A percentile compares a stretch with the other conserved stretches of the same genome.
Conservation (phyloP, 2,888 invertebrate species). For the Lasioglossum calceatum region DNA sequence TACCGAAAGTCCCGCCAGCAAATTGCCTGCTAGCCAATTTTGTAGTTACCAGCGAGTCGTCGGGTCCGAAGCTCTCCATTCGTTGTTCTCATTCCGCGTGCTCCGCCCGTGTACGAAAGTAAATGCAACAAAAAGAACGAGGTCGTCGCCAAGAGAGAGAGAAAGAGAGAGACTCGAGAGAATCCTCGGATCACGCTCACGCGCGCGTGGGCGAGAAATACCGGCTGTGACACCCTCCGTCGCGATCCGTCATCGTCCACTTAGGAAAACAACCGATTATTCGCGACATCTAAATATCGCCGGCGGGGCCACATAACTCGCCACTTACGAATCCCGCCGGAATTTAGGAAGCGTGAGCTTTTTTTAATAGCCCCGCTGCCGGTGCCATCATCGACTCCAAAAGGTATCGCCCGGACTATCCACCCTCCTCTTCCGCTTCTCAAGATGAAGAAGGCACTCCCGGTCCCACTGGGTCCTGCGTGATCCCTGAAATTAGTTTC, state of each 20-base stretch:
- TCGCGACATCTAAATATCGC: slow-evolving; percentile 68
- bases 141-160: slow-evolving; percentile 37
- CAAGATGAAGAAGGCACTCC: neutral
- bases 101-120: slow-evolving; percentile 23
- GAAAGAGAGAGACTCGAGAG: neutral
- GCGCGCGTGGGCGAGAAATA: slow-evolving; percentile 66
- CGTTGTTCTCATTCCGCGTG: slow-evolving; percentile 31
- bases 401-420: slow-evolving; percentile 17
- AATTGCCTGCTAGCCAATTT: slow-evolving; percentile 24
- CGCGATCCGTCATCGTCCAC: slow-evolving; percentile 67
- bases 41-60: neutral
- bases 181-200: slow-evolving; percentile 35
- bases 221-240: slow-evolving; percentile 47
- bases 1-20: slow-evolving; percentile 21
- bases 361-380: slow-evolving; percentile 69
- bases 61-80: slow-evolving; percentile 13
- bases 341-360: slow-evolving; percentile 73
- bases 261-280: slow-evolving; percentile 67
- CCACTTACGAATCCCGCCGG: slow-evolving; percentile 72
- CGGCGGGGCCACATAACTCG: slow-evolving; percentile 70
- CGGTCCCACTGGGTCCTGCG: neutral
- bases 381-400: slow-evolving; percentile 60
- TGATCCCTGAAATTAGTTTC: neutral
- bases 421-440: neutral
- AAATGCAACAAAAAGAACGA: slow-evolving; percentile 61